A percentile compares a stretch with the other conserved stretches of the same genome.
Evolutionary conservation across 2,888 invertebrate species (phyloP).

Genomic region (Pandemis corylana): DNA sequence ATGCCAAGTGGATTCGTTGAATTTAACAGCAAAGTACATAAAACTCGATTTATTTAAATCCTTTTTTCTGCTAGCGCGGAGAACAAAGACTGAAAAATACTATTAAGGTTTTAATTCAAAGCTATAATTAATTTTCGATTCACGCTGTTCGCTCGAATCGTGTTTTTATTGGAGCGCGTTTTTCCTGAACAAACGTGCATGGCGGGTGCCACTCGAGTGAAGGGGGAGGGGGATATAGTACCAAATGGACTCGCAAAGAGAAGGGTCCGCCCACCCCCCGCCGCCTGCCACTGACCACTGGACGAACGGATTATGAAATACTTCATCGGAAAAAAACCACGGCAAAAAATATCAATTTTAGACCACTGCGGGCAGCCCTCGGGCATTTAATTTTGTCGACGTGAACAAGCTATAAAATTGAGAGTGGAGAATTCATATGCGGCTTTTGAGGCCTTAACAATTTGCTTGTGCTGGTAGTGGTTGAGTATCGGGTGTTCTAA

Average conservation of each 20-base stretch:
- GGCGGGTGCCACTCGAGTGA: conserved; percentile 45
- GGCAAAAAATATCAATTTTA: conserved; percentile 51
- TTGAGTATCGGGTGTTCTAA: not conserved
- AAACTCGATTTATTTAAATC: conserved; percentile 19
- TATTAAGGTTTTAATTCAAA: conserved; percentile 54
- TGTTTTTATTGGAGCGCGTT: conserved; percentile 71
- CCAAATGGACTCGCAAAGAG: conserved; percentile 67
- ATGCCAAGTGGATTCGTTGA: not conserved
- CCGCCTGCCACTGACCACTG: conserved; percentile 66
- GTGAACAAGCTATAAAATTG: conserved; percentile 24
- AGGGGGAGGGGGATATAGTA: conserved; percentile 52
- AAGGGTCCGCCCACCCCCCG: conserved; percentile 51
- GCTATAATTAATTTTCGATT: conserved; percentile 80
- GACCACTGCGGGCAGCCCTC: conserved; percentile 32
- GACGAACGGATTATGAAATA: conserved; percentile 78
- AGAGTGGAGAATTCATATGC: conserved; percentile 10
- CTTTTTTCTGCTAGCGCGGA: conserved; percentile 21
- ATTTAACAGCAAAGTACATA: conserved; percentile 3
- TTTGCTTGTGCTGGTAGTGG: conserved; percentile 11
- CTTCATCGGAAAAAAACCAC: conserved; percentile 68
- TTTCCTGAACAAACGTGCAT: conserved; percentile 75
- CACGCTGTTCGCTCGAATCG: conserved; percentile 66
- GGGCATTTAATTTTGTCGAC: conserved; percentile 29
- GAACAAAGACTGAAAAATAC: conserved; percentile 55
- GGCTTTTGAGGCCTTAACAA: conserved; percentile 11